Evolutionary conservation across 1,140 invertebrate genomes (phyloP).

Genomic region (Drosophila ananassae): DNA sequence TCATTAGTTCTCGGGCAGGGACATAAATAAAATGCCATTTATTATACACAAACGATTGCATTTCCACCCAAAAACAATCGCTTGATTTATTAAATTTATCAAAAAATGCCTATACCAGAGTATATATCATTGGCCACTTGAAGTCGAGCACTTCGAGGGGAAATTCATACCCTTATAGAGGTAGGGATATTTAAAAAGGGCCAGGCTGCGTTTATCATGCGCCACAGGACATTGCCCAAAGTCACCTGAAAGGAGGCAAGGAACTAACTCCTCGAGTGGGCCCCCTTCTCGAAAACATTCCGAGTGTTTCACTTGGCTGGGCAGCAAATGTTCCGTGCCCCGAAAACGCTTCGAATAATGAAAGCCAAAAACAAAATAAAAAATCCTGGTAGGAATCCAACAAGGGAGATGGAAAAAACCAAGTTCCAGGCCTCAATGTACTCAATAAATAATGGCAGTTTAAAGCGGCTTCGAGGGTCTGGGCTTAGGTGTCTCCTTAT

Average conservation of each 20-base stretch:
- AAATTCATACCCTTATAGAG: slow-evolving; percentile 1
- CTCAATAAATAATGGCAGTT: slow-evolving; percentile 69
- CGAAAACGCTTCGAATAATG: slow-evolving; percentile 65
- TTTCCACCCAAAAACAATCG: slow-evolving; percentile 50
- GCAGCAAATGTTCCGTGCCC: slow-evolving; percentile 71
- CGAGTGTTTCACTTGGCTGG: slow-evolving; percentile 62
- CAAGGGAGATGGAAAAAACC: slow-evolving; percentile 2
- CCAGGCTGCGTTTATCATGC: slow-evolving; percentile 68
- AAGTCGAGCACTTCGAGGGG: slow-evolving; percentile 3
- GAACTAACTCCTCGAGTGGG: slow-evolving; percentile 17
- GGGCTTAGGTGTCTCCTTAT: slow-evolving; percentile 25
- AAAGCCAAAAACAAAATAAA: slow-evolving; percentile 24
- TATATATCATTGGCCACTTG: slow-evolving; percentile 26
- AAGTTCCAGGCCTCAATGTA: slow-evolving; percentile 53
- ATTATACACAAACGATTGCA: slow-evolving; percentile 69
- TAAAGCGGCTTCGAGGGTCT: slow-evolving; percentile 27
- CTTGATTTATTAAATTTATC: slow-evolving; percentile 75
- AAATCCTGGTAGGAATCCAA: neutral
- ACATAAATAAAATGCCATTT: slow-evolving; percentile 69
- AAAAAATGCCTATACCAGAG: slow-evolving; percentile 11
- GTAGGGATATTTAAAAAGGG: slow-evolving; percentile 60
- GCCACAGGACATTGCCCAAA: slow-evolving; percentile 73
- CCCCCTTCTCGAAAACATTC: slow-evolving; percentile 6
- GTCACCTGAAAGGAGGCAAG: slow-evolving; percentile 50
- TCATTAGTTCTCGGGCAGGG: slow-evolving; percentile 55